Percentiles rank a stretch among this genome's conserved stretches.
These are phyloP conservation scores for Lepisosteus oculatus DNA, from an alignment of 2,113 vertebrate genomes.

Conservation along the genomic window DNA sequence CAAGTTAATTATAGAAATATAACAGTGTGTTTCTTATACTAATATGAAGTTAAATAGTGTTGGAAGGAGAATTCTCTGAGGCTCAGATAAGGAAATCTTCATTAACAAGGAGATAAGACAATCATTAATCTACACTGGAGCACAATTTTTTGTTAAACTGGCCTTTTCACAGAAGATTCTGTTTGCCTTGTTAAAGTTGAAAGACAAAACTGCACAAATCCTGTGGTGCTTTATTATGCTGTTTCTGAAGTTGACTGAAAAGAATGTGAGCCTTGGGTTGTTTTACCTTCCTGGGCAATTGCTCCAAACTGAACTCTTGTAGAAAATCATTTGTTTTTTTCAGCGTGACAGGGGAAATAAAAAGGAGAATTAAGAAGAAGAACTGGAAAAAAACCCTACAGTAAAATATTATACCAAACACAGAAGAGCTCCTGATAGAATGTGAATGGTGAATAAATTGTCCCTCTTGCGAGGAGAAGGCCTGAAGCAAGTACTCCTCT, in stretches of 20 bases:
- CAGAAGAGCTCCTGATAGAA: slow-evolving; percentile 2
- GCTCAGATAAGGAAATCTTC: not conserved
- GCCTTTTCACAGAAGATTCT: not conserved
- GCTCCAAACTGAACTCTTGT: slow-evolving; percentile 2
- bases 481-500: not conserved
- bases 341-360: slow-evolving; percentile 1
- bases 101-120: not conserved
- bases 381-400: not conserved
- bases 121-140: not conserved
- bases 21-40: too few species aligned
- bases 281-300: slow-evolving; percentile 2
- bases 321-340: slow-evolving; percentile 7
- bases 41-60: not conserved
- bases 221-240: not conserved
- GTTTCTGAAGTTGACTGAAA: not conserved
- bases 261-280: slow-evolving; percentile 1
- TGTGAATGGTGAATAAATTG: not conserved
- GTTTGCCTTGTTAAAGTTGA: not conserved
- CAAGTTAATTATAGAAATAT: too few species aligned
- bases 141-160: not conserved
- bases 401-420: not conserved
- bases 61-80: not conserved
- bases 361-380: slow-evolving; percentile 1
- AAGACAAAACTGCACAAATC: not conserved
- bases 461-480: not conserved